Evolutionary conservation across 2,888 invertebrate genomes (phyloP).

Genomic region (Alviniconcha strummeri): DNA sequence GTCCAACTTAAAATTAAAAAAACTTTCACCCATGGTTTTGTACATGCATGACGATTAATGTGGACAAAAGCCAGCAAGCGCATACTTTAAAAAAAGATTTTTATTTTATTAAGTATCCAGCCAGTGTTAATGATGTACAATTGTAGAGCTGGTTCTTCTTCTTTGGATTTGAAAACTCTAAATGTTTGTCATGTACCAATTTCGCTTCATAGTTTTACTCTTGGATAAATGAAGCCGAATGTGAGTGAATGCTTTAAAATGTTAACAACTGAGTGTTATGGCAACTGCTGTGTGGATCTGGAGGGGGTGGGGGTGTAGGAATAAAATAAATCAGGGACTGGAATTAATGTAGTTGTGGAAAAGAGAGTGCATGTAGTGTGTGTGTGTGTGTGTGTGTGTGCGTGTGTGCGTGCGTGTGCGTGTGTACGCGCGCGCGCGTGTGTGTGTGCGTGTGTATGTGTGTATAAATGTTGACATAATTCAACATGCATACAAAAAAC

Average conservation of each 20-base stretch:
- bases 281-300: constrained; percentile 45
- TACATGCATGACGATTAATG: too few relatives aligned
- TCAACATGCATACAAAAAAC: background rate
- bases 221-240: background rate
- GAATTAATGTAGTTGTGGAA: background rate
- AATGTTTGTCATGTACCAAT: background rate
- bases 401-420: background rate
- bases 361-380: background rate
- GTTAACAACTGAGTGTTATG: too few relatives aligned
- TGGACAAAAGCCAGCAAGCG: too few relatives aligned
- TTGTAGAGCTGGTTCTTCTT: background rate
- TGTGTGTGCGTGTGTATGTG: background rate
- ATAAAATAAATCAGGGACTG: constrained; percentile 19
- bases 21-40: too few relatives aligned
- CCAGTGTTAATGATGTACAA: background rate
- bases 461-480: background rate
- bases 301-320: constrained; percentile 56
- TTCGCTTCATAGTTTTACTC: background rate
- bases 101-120: too few relatives aligned
- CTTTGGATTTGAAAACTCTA: background rate
- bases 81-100: too few relatives aligned
- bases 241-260: background rate
- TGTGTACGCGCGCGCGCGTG: background rate
- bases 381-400: constrained; percentile 6
- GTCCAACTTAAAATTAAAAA: too few relatives aligned